Evolutionary conservation across 2,797 vertebrate genomes (phyloP).

Genomic region (Parauchenoglanis ngamensis): DNA sequence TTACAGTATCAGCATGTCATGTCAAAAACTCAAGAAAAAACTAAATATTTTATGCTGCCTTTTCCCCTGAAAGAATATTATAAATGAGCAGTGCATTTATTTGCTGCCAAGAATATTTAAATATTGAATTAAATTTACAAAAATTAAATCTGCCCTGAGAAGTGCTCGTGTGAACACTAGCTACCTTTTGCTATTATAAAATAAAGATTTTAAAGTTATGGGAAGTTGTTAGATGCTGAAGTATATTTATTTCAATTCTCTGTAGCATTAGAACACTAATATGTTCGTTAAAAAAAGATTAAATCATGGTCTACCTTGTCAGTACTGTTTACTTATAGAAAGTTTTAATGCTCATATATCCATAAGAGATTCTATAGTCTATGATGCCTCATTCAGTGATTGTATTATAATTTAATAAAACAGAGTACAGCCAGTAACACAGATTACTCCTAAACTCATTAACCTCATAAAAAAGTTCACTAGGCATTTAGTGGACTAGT

Average conservation of each 20-base stretch:
- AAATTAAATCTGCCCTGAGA: neutral
- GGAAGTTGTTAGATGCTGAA: neutral
- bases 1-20: neutral
- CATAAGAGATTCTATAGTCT: neutral
- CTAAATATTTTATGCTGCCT: neutral
- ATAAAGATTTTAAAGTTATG: neutral
- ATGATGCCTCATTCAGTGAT: neutral
- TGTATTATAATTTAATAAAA: neutral
- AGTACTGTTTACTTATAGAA: neutral
- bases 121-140: neutral
- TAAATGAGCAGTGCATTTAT: neutral
- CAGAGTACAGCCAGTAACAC: neutral
- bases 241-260: neutral
- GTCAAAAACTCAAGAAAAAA: neutral
- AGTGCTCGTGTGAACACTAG: neutral
- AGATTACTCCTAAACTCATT: neutral
- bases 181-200: neutral
- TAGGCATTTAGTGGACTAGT: neutral
- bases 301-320: neutral
- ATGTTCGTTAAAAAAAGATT: neutral
- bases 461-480: constrained; percentile 12
- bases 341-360: neutral
- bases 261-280: neutral
- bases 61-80: neutral
- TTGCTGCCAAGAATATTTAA: neutral